Evolutionary conservation across 2,113 vertebrate species (phyloP), one percentile per base, ranked within the genome.

Genomic region (Lophochroa leadbeateri): DNA sequence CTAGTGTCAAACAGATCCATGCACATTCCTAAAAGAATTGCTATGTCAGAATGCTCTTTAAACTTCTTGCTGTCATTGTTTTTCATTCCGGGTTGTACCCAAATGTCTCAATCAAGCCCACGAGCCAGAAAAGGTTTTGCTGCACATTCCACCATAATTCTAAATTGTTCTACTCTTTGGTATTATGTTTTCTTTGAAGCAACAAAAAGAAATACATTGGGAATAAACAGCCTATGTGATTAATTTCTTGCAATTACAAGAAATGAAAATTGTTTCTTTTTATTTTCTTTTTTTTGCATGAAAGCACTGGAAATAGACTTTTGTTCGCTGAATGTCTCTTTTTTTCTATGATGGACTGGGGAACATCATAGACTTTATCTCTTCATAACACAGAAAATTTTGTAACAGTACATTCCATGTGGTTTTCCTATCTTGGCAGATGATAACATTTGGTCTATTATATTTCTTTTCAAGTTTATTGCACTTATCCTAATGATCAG

Each of bases 51-150:
- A 65, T 13, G 5, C 3, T 29, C 3, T 68, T 92, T 24, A 68
- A 11, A 25, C 0, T n/a, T 87, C 44, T 49, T 71, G 3, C 2
- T 79, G 0, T 70, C 5, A 4, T 14, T 57, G 5, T 1, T 23
- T 80, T 80, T 71, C n/a, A 1, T 57, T 49, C 15, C 13, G 3
- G 1, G 7, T 46, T 68, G 35, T 64, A 60, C 7, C 1, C 16
- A 43, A 18, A 33, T 4, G 12, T 76, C 8, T 71, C 23, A n/a
- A 11, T 29, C 9, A 86, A 92, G 11, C 4, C 12, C 5, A 11
- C 24, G 16, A 86, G 39, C 3, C 23, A 80, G 15, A 65, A 58
- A 16, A 65, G 1, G 0, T 20, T 92, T 82, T 79, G 39, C 29
- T 50, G 4, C 16, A 46, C 11, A 20, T 83, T 74, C 8, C 24